Base-by-base conservation (phyloP, 30 jellyfish, hydroid and myxozoan genomes). In the Rhopilema esculentum region DNA sequence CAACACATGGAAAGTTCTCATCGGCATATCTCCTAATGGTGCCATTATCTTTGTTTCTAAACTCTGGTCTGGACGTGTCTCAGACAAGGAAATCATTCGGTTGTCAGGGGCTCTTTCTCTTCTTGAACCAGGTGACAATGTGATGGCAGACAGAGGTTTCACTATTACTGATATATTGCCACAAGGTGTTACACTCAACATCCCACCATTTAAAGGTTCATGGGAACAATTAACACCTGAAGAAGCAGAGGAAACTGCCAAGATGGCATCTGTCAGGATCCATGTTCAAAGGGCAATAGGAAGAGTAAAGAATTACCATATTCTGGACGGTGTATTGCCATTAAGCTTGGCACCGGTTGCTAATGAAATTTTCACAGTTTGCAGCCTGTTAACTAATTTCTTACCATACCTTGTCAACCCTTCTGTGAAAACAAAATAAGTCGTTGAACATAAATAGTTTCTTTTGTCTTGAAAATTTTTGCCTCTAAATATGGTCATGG, bases 131-230 rank as follows among this genome's bases (percentile, higher is more conserved):
- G 95, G 95, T n/a, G 95, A 76, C 80, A 52, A 64, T 33, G 77
- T 86, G 0, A 86, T 86, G 95, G 95, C 95, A 32, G 87, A 86
- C 91, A 51, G 80, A 24, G 95, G 95, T 0, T 86, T 86, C 66
- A 89, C 21, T 67, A 74, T 86, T 17, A 66, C 63, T 16, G 92
- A 66, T 33, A 67, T 77, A 19, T 40, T 86, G 49, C 76, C 93
- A 49, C n/a, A 16, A 26, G 72, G 84, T 49, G 87, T 32, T 22
- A 49, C 70, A n/a, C 82, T 70, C 29, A 85, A 27, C 49, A 85
- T 72, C 33, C 93, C 93, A 19, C 93, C 93, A 23, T 70, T 62
- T 70, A 49, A 23, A 49, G 84, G 80, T 25, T 20, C 77, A 19
- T 72, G 69, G 49, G 64, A 75, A n/a, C 93, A 72, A 49, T 27